phyloP scores from a whole-genome alignment of 2,113 vertebrate species.

The Desmodus rotundus region DNA sequence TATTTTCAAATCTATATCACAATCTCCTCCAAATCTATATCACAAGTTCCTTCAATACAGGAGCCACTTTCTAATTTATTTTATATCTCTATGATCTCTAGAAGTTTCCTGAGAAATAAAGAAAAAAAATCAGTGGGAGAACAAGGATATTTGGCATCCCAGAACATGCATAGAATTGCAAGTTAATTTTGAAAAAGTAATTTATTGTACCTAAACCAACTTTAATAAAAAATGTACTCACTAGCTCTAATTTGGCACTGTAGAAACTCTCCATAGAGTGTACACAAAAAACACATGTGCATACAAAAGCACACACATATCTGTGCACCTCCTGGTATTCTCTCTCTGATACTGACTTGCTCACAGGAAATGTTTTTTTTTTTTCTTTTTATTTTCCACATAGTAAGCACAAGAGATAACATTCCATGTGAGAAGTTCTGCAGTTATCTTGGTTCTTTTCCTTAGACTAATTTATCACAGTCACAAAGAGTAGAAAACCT shows the following conservation, averaged over 20 bases:
- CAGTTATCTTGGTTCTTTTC: neutral
- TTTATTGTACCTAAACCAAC: neutral
- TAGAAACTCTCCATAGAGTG: neutral
- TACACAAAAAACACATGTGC: too few relatives aligned
- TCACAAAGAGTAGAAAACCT: neutral
- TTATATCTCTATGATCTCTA: neutral
- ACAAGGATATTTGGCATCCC: neutral
- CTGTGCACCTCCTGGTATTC: neutral
- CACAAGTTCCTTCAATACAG: neutral
- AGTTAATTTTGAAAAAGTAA: neutral
- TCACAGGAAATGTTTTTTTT: neutral
- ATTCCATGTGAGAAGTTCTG: neutral
- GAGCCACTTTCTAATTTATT: neutral
- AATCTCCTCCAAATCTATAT: neutral
- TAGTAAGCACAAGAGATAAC: neutral
- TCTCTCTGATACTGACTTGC: neutral
- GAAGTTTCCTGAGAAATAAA: neutral
- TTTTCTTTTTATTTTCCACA: neutral
- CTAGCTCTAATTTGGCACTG: neutral
- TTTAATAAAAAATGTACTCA: neutral
- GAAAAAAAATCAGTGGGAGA: neutral
- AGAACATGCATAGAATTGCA: neutral
- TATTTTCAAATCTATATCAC: neutral
- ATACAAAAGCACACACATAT: neutral
- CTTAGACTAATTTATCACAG: neutral